Evolutionary conservation across 2,797 vertebrate species (phyloP).

Genomic region (Alosa sapidissima): DNA sequence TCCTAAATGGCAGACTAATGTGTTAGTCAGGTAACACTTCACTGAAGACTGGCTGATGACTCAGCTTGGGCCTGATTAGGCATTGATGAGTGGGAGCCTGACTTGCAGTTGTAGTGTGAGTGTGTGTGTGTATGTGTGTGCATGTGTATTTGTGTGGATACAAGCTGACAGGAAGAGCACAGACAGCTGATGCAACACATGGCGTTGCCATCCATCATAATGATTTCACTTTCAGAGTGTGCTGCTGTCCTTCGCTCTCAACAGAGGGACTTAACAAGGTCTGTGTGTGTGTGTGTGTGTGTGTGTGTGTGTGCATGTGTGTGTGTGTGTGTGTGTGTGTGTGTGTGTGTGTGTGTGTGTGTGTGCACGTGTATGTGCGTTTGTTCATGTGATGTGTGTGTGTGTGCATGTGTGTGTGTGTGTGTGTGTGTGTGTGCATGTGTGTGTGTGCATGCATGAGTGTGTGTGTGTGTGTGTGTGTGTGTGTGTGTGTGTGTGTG

Average conservation of each 20-base stretch:
- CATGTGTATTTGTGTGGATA: conserved; percentile 10
- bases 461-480: conserved; percentile 10
- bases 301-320: not conserved
- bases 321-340: not conserved
- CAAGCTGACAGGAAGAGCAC: not conserved
- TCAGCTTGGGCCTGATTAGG: conserved; percentile 18
- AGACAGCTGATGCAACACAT: conserved; percentile 25
- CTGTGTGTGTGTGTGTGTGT: not conserved
- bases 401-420: no score
- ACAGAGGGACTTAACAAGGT: not conserved
- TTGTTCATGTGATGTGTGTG: not conserved
- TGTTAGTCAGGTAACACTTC: conserved; percentile 22
- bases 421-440: not conserved
- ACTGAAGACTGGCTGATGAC: conserved; percentile 2
- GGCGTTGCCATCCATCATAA: conserved; percentile 17
- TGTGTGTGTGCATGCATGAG: not conserved
- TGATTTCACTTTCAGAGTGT: conserved; percentile 14
- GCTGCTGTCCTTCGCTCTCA: not conserved
- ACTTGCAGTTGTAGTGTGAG: not conserved
- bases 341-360: not conserved
- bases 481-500: not conserved
- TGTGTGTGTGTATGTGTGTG: not conserved
- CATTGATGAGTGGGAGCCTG: conserved; percentile 15
- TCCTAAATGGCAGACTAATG: conserved; percentile 21
- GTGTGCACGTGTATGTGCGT: not conserved